Evolutionary conservation across 2,888 invertebrate genomes (phyloP).

Genomic region (Andricus quercusramuli): DNA sequence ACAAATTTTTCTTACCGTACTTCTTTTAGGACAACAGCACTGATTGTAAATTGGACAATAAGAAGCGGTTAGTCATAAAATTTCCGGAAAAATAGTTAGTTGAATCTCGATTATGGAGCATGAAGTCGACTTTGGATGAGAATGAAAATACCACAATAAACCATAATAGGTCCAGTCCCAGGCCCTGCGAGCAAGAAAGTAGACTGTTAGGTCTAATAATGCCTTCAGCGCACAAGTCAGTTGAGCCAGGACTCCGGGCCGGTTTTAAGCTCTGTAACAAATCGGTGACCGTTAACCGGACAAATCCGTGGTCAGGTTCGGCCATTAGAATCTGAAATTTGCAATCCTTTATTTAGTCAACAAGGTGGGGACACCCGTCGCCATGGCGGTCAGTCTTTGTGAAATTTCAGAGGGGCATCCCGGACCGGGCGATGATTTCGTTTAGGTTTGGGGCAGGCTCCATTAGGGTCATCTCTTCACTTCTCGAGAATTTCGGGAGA

Average conservation of each 20-base stretch:
- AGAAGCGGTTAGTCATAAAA: slow-evolving; percentile 37
- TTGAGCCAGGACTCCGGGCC: background rate
- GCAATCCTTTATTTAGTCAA: slow-evolving; percentile 76
- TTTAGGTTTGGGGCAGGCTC: background rate
- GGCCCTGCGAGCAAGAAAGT: background rate
- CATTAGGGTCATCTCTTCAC: slow-evolving; percentile 7
- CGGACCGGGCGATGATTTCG: too few relatives aligned
- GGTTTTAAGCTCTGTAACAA: slow-evolving; percentile 42
- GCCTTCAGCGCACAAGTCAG: background rate
- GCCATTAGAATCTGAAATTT: slow-evolving; percentile 58
- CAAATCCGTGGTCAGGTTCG: slow-evolving; percentile 47
- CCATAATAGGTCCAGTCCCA: background rate
- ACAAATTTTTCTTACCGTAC: too few relatives aligned
- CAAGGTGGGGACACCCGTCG: slow-evolving; percentile 64
- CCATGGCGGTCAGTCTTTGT: background rate
- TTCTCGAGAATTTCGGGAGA: background rate
- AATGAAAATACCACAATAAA: slow-evolving; percentile 12
- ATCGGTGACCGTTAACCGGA: slow-evolving; percentile 51
- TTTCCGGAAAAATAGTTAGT: slow-evolving; percentile 32
- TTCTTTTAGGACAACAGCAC: too few relatives aligned
- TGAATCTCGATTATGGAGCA: slow-evolving; percentile 11
- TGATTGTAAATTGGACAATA: too few relatives aligned
- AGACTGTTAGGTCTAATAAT: background rate
- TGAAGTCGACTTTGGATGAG: slow-evolving; percentile 15
- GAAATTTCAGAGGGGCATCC: background rate